Conservation (phyloP, 2,888 invertebrate species). For the Hermaeophaga mercurialis region DNA sequence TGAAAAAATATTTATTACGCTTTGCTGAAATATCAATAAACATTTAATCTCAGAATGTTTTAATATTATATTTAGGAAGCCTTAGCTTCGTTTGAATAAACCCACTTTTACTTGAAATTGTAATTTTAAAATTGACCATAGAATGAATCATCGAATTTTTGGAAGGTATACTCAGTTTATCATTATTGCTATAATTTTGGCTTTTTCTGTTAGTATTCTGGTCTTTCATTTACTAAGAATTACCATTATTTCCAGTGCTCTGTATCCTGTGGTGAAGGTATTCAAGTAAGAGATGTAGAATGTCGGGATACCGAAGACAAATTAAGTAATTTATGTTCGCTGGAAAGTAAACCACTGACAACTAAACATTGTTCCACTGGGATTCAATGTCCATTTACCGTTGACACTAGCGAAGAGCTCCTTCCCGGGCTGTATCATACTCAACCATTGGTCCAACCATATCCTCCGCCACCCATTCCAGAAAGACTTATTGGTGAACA, state of each 20-base stretch:
- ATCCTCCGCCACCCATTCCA: slow-evolving; percentile 68
- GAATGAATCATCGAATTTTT: too few species aligned
- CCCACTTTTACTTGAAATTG: too few species aligned
- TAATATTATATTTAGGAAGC: too few species aligned
- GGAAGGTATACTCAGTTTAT: too few species aligned
- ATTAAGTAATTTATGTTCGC: slow-evolving; percentile 68
- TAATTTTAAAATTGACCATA: too few species aligned
- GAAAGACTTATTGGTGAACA: slow-evolving; percentile 74
- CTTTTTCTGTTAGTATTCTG: too few species aligned
- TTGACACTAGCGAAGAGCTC: slow-evolving; percentile 63
- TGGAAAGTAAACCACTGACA: slow-evolving; percentile 68
- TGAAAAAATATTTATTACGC: too few species aligned
- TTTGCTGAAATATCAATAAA: too few species aligned
- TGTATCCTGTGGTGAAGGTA: slow-evolving; percentile 88
- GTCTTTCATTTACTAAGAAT: too few species aligned
- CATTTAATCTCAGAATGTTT: too few species aligned
- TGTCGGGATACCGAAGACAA: slow-evolving; percentile 70
- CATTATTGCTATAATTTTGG: too few species aligned
- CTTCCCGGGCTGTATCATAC: slow-evolving; percentile 67
- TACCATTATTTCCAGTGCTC: slow-evolving; percentile 78
- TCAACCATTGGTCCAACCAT: slow-evolving; percentile 71
- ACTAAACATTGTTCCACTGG: slow-evolving; percentile 77
- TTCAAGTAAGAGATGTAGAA: slow-evolving; percentile 80
- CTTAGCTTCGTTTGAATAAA: too few species aligned
- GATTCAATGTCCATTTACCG: slow-evolving; percentile 66